phyloP scores from a whole-genome alignment of 2,888 invertebrate genomes.

The Diaperis boleti region DNA sequence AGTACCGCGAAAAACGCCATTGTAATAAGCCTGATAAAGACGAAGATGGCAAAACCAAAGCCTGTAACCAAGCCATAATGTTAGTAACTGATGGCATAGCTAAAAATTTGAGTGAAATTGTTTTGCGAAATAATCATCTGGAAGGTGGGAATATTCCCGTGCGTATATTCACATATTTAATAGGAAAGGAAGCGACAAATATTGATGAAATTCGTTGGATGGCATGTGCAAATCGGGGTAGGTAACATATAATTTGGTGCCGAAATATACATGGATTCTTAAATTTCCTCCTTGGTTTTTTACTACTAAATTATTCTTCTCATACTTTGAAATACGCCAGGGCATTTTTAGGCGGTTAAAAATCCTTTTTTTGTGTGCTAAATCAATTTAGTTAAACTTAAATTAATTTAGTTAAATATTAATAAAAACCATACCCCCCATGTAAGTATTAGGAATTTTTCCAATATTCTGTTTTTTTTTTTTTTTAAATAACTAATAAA shows the following conservation, averaged over 20 bases:
- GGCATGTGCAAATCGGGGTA: constrained; percentile 95
- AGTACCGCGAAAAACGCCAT: constrained; percentile 65
- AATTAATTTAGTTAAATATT: too few relatives aligned
- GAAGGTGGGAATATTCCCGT: constrained; percentile 82
- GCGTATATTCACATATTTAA: constrained; percentile 94
- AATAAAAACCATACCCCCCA: too few relatives aligned
- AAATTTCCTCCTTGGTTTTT: too few relatives aligned
- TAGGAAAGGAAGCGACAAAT: constrained; percentile 94
- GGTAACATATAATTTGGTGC: constrained; percentile 67
- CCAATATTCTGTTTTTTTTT: too few relatives aligned
- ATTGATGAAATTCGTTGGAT: constrained; percentile 91
- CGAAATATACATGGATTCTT: constrained; percentile 3
- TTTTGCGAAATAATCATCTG: constrained; percentile 82
- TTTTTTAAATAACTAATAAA: too few relatives aligned
- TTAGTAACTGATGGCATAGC: constrained; percentile 95
- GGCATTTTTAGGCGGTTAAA: too few relatives aligned
- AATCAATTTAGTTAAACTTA: too few relatives aligned
- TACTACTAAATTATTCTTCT: too few relatives aligned
- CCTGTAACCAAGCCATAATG: constrained; percentile 97
- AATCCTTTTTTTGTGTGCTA: too few relatives aligned
- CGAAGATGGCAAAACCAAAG: constrained; percentile 64
- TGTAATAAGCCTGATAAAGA: constrained; percentile 59
- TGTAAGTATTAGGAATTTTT: too few relatives aligned
- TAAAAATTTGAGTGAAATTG: constrained; percentile 87
- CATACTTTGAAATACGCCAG: too few relatives aligned